Evolutionary conservation across 2,888 invertebrate genomes (phyloP).

Genomic region (Magallana nippona): DNA sequence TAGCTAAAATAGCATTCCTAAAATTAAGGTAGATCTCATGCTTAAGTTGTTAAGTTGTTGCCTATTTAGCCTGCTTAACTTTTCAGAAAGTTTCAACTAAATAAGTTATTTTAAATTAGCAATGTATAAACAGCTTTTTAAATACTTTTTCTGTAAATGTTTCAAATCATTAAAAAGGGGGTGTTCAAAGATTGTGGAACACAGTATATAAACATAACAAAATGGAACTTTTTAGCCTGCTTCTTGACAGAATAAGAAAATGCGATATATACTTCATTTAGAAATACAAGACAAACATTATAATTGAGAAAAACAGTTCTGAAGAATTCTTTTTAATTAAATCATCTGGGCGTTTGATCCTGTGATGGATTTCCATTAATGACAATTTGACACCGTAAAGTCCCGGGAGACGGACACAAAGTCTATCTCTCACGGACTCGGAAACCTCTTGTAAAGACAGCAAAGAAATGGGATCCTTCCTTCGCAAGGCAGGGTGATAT

Average conservation of each 20-base stretch:
- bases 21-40: too few relatives aligned
- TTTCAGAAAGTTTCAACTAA: too few relatives aligned
- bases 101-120: too few relatives aligned
- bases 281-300: neutral
- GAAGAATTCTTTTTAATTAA: neutral
- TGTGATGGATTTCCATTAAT: slow-evolving; percentile 7
- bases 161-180: too few relatives aligned
- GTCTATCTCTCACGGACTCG: neutral
- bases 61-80: too few relatives aligned
- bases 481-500: neutral
- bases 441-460: neutral
- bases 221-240: too few relatives aligned
- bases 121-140: too few relatives aligned
- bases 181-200: too few relatives aligned
- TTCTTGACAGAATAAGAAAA: neutral
- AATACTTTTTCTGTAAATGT: too few relatives aligned
- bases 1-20: too few relatives aligned
- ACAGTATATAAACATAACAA: too few relatives aligned
- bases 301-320: neutral
- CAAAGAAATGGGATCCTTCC: neutral
- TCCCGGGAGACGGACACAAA: neutral
- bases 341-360: neutral
- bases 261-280: neutral
- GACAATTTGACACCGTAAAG: slow-evolving; percentile 6
- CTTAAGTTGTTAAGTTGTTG: too few relatives aligned